Conservation (phyloP, 2,888 invertebrate species). For the Operophtera brumata region DNA sequence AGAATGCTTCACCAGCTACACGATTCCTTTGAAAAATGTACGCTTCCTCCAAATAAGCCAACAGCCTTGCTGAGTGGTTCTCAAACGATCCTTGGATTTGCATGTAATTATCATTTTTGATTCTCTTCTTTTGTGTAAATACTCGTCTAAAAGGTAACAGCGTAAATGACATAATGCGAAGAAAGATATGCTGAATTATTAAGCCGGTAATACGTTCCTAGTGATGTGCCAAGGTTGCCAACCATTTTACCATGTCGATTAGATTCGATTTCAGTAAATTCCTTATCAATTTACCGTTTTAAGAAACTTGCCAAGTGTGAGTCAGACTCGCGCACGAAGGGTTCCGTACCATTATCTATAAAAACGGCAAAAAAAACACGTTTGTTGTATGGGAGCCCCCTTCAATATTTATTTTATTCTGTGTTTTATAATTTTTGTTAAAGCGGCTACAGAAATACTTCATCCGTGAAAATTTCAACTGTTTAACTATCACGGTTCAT, state of each 20-base stretch:
- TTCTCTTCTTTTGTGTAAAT: conserved; percentile 80
- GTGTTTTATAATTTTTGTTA: too few relatives aligned
- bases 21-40: conserved; percentile 36
- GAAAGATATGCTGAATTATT: conserved; percentile 79
- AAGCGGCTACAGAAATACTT: too few relatives aligned
- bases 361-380: too few relatives aligned
- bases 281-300: too few relatives aligned
- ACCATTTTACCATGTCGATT: conserved; percentile 7
- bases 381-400: too few relatives aligned
- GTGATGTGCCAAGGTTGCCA: conserved; percentile 31
- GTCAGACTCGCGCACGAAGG: too few relatives aligned
- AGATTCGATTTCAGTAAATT: too few relatives aligned
- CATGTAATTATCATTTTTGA: conserved; percentile 82
- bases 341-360: too few relatives aligned
- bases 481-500: too few relatives aligned
- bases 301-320: too few relatives aligned
- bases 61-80: conserved; percentile 45
- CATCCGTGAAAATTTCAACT: too few relatives aligned
- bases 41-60: conserved; percentile 51
- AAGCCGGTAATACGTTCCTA: conserved; percentile 70
- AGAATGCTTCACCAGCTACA: conserved; percentile 37
- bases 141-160: conserved; percentile 74
- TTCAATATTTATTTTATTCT: too few relatives aligned
- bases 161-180: conserved; percentile 78
- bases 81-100: conserved; percentile 73